Evolutionary conservation across 2,888 invertebrate genomes (phyloP).

Genomic region (Drosophila stalkeri): DNA sequence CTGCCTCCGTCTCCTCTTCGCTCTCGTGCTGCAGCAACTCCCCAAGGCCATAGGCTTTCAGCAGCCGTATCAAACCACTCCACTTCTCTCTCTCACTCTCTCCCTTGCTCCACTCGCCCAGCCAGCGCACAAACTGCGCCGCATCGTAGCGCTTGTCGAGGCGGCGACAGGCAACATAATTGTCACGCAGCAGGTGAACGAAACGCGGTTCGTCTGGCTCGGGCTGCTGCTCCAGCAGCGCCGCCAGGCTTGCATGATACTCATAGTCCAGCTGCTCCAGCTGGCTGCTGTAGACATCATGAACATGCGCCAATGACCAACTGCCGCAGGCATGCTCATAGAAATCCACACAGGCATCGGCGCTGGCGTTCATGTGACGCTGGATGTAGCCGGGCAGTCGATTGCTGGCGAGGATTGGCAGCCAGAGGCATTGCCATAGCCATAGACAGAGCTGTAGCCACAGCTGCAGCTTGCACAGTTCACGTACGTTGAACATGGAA

Average conservation of each 20-base stretch:
- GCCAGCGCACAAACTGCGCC: conserved; percentile 24
- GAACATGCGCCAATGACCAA: conserved; percentile 34
- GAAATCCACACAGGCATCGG: conserved; percentile 50
- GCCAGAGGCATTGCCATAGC: neutral
- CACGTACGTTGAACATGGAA: conserved; percentile 10
- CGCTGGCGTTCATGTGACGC: conserved; percentile 19
- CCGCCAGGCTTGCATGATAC: conserved; percentile 40
- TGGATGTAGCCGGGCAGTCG: conserved; percentile 23
- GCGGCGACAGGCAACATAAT: conserved; percentile 48
- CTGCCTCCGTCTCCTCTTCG: neutral
- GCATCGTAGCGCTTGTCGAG: conserved; percentile 9
- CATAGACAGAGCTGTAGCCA: neutral
- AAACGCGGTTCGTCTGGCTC: conserved; percentile 17
- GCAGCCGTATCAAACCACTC: conserved; percentile 10
- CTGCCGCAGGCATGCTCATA: conserved; percentile 60
- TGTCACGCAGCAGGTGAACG: conserved; percentile 31
- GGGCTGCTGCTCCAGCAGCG: neutral
- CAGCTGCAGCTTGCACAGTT: conserved; percentile 25
- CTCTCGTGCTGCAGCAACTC: neutral
- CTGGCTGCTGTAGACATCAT: conserved; percentile 25
- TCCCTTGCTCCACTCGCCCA: conserved; percentile 6
- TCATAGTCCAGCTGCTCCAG: conserved; percentile 44
- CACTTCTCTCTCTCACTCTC: neutral
- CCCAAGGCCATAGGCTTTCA: neutral
- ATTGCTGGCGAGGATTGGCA: conserved; percentile 4